phyloP scores from a whole-genome alignment of 2,113 vertebrate species.

The Sarotherodon lohbergeri region DNA sequence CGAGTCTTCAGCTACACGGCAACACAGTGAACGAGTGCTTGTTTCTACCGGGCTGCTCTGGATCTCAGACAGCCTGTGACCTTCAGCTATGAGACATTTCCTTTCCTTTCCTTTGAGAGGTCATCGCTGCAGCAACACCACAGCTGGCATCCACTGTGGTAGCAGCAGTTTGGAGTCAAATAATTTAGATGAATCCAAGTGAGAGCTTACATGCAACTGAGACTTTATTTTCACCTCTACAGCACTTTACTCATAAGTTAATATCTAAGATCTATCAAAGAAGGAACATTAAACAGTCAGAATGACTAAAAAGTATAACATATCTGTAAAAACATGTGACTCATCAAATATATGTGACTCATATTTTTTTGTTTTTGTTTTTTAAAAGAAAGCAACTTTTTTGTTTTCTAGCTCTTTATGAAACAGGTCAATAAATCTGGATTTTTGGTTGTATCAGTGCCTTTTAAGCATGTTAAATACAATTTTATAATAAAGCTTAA shows the following conservation, averaged over 20 bases:
- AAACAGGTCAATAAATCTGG: fast-evolving
- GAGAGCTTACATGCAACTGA: not conserved
- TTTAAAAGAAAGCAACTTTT: not conserved
- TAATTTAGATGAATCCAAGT: not conserved
- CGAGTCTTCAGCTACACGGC: not conserved
- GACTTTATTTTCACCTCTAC: not conserved
- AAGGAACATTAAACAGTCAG: fast-evolving
- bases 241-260: not conserved
- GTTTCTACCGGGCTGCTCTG: constrained; percentile 18
- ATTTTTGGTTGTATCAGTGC: not conserved
- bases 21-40: not conserved
- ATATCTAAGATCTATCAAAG: fast-evolving
- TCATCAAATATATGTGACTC: too few species aligned
- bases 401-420: not conserved
- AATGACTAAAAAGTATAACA: fast-evolving
- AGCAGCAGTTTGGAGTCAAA: not conserved
- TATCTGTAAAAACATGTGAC: not conserved
- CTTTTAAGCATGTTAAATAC: not conserved
- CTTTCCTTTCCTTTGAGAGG: not conserved
- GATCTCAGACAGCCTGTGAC: not conserved
- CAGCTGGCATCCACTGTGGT: not conserved
- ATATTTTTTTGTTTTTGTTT: not conserved
- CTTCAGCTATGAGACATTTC: not conserved
- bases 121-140: not conserved
- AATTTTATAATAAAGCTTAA: not conserved